A percentile compares a stretch with the other conserved stretches of the same genome.
phyloP scores from a whole-genome alignment of 1,140 invertebrate genomes.

The Drosophila tropicalis region DNA sequence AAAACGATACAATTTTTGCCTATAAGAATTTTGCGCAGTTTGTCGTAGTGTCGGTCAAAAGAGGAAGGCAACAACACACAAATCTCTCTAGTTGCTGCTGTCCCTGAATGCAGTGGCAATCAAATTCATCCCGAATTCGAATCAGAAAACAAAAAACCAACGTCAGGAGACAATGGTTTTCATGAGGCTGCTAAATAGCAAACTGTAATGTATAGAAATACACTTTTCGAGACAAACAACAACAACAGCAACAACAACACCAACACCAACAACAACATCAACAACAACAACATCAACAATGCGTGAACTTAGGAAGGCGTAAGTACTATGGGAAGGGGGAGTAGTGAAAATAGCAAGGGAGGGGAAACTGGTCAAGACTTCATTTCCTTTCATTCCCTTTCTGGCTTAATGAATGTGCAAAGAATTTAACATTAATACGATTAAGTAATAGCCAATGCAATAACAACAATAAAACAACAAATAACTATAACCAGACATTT shows the following conservation, averaged over 20 bases:
- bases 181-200: slow-evolving; percentile 47
- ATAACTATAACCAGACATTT: not conserved
- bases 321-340: slow-evolving; percentile 49
- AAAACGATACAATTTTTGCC: slow-evolving; percentile 48
- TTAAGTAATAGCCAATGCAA: slow-evolving; percentile 8
- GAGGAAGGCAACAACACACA: slow-evolving; percentile 38
- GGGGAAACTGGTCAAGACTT: slow-evolving; percentile 6
- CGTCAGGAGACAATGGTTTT: slow-evolving; percentile 37
- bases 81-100: slow-evolving; percentile 19
- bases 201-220: slow-evolving; percentile 62
- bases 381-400: not conserved
- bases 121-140: not conserved
- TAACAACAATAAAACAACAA: slow-evolving; percentile 1
- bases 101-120: slow-evolving; percentile 14
- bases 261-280: slow-evolving; percentile 34
- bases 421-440: slow-evolving; percentile 35
- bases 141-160: not conserved
- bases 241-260: not conserved
- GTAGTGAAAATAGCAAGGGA: not conserved
- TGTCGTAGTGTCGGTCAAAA: slow-evolving; percentile 42
- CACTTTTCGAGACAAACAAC: not conserved
- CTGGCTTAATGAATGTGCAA: slow-evolving; percentile 4
- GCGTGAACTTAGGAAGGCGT: slow-evolving; percentile 56
- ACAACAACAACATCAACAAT: slow-evolving; percentile 40
- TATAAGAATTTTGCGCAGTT: slow-evolving; percentile 68